Conservation (phyloP, 2,888 invertebrate species). For the Leucophora obtusa region DNA sequence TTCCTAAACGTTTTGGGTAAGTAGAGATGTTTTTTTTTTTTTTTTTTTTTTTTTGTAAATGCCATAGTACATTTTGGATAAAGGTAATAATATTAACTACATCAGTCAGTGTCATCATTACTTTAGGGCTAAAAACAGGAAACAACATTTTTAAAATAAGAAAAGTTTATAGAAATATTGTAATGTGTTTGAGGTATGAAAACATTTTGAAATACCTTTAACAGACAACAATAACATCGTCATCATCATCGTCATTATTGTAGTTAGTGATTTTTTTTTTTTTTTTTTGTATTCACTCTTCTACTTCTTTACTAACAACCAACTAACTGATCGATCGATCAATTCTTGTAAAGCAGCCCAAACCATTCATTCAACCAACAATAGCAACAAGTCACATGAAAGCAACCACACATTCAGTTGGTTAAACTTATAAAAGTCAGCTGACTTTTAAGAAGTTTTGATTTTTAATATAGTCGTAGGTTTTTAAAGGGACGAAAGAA, state of each 20-base stretch:
- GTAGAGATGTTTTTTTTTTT: conserved; percentile 21
- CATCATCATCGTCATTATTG: conserved; percentile 25
- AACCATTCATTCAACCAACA: conserved; percentile 8
- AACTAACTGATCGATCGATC: conserved; percentile 61
- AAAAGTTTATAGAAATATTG: conserved; percentile 17
- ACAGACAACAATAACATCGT: conserved; percentile 35
- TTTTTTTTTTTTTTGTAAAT: background rate
- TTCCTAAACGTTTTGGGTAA: conserved; percentile 19
- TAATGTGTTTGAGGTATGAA: conserved; percentile 22
- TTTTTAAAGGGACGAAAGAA: background rate
- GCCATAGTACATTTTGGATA: conserved; percentile 32
- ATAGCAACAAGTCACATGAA: conserved; percentile 19
- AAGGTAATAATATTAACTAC: conserved; percentile 57
- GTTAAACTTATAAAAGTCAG: conserved; percentile 12
- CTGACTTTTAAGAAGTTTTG: conserved; percentile 21
- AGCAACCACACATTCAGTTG: conserved; percentile 30
- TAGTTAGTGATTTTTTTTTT: no score
- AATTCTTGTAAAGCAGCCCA: conserved; percentile 41
- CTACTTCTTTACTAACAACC: conserved; percentile 38
- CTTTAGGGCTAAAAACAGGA: conserved; percentile 58
- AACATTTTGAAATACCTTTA: conserved; percentile 48
- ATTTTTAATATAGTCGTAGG: conserved; percentile 10
- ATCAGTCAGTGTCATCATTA: conserved; percentile 64
- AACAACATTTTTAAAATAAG: conserved; percentile 25
- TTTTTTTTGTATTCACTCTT: no score